Evolutionary conservation across 2,113 vertebrate genomes (phyloP).

Genomic region (Oncorhynchus nerka): DNA sequence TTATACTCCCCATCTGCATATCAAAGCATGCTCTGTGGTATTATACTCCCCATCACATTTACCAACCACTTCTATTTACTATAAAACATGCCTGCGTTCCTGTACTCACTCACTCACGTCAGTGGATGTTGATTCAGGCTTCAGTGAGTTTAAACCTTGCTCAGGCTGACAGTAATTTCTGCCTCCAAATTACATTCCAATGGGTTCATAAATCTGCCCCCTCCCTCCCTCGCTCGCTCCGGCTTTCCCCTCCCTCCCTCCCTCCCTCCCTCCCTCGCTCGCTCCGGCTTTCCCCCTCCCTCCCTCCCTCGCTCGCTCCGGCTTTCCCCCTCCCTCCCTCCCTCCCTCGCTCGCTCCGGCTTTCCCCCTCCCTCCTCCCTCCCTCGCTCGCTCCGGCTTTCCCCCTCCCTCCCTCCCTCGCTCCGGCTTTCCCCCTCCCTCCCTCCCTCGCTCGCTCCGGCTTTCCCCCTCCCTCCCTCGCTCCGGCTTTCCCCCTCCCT

Average conservation of each 20-base stretch:
- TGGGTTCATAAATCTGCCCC: conserved; percentile 79
- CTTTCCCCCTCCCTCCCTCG: conserved; percentile 34
- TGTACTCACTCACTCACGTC: conserved; percentile 27
- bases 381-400: conserved; percentile 34
- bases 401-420: conserved; percentile 21
- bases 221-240: conserved; percentile 62
- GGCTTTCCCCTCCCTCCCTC: too few species aligned
- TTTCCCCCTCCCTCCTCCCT: conserved; percentile 28
- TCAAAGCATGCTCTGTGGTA: too few species aligned
- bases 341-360: conserved; percentile 27
- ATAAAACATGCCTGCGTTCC: not conserved
- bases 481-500: conserved; percentile 61
- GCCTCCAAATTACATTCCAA: conserved; percentile 80
- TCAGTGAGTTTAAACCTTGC: conserved; percentile 73
- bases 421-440: conserved; percentile 35
- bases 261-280: not conserved
- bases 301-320: conserved; percentile 26
- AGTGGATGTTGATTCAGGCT: conserved; percentile 63
- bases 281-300: conserved; percentile 37
- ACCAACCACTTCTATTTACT: not conserved
- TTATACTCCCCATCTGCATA: not conserved
- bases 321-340: conserved; percentile 27
- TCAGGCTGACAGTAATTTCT: conserved; percentile 78
- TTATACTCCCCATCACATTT: not conserved
- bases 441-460: conserved; percentile 25